Percentiles rank a stretch among this genome's conserved stretches.
Evolutionary conservation across 2,113 vertebrate genomes (phyloP).

Genomic region (Tylochromis polylepis): DNA sequence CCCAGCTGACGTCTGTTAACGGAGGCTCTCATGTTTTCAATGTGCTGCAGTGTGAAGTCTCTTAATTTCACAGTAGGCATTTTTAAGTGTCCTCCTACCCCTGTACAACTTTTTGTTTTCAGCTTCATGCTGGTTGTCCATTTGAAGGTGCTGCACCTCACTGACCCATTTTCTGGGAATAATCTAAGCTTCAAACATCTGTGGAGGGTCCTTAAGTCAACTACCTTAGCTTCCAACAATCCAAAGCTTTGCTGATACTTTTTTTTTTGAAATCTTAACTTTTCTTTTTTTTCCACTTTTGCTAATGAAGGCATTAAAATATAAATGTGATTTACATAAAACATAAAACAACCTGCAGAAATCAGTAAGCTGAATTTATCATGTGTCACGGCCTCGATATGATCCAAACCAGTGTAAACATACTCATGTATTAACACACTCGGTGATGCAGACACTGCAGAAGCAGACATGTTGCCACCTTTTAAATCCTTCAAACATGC

Average conservation of each 20-base stretch:
- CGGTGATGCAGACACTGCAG: background rate
- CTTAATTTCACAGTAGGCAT: background rate
- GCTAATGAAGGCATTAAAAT: background rate
- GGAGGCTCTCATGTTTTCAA: background rate
- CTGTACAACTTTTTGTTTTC: background rate
- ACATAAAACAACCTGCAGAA: background rate
- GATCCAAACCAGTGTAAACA: accelerated
- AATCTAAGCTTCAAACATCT: background rate
- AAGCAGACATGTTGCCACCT: background rate
- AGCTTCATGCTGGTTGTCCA: background rate
- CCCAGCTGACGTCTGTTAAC: background rate
- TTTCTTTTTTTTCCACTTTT: accelerated
- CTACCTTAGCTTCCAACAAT: background rate
- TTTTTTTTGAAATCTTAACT: background rate
- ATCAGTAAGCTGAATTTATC: background rate
- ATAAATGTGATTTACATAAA: background rate
- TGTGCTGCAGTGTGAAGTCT: background rate
- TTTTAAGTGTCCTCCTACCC: accelerated
- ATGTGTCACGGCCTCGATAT: background rate
- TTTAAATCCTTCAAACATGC: background rate
- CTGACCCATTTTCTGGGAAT: background rate
- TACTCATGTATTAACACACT: background rate
- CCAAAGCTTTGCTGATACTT: background rate
- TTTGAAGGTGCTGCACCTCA: background rate
- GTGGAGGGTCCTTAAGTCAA: background rate